Evolutionary conservation across 1,140 invertebrate genomes (phyloP).

Genomic region (Bombus picipes): DNA sequence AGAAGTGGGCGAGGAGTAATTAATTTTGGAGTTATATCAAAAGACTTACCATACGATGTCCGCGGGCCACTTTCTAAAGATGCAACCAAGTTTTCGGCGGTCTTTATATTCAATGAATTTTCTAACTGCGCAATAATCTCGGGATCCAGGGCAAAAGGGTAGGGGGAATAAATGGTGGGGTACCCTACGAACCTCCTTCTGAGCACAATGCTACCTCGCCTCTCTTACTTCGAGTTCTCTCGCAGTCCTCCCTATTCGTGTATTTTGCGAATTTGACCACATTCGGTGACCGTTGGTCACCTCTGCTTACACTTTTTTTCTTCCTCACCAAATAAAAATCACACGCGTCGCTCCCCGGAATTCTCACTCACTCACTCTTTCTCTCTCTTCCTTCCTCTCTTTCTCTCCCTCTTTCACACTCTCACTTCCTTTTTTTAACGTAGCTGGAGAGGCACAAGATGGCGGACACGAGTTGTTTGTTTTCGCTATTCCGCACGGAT

Average conservation of each 20-base stretch:
- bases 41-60: conserved; percentile 42
- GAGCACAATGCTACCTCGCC: conserved; percentile 72
- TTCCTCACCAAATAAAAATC: conserved; percentile 25
- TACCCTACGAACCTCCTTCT: conserved; percentile 54
- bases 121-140: conserved; percentile 76
- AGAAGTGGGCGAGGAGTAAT: not conserved
- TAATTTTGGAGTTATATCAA: conserved; percentile 4
- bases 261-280: conserved; percentile 68
- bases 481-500: conserved; percentile 50
- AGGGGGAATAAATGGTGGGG: conserved; percentile 66
- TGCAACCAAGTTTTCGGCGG: conserved; percentile 26
- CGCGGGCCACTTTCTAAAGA: conserved; percentile 27
- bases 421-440: conserved; percentile 40
- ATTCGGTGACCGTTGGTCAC: conserved; percentile 77
- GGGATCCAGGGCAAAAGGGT: conserved; percentile 69
- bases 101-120: conserved; percentile 56
- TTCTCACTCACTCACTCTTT: conserved; percentile 14
- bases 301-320: conserved; percentile 22
- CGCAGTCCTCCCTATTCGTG: conserved; percentile 65
- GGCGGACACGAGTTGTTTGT: conserved; percentile 71
- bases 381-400: not conserved
- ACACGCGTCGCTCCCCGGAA: conserved; percentile 20
- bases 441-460: conserved; percentile 70
- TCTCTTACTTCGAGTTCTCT: conserved; percentile 58
- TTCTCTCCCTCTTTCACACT: not conserved